Evolutionary conservation across 1,140 invertebrate genomes (phyloP), one percentile per base, ranked within the genome.

Genomic region (Onthophagus taurus): DNA sequence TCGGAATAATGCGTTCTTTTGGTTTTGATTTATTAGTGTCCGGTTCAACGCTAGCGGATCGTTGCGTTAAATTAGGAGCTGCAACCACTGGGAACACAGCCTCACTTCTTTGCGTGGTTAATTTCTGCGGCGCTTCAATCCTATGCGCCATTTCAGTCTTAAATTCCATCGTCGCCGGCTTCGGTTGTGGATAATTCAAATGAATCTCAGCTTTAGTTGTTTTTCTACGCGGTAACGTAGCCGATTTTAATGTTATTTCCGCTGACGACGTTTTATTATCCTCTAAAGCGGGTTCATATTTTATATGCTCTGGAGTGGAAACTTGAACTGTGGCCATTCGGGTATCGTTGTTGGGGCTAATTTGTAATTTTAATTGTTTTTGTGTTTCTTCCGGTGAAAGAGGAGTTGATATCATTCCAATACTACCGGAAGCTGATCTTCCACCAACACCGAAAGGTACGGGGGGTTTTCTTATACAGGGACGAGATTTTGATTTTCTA

Each of bases 171-270:
- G 59, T 66, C 42, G 68, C 61, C 13, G 68, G 65, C 48, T 70
- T 71, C 2, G 63, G 51, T 2, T 65, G 55, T 0, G 74, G 66
- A 43, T 63, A 65, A 31, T 73, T 68, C 44, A 81, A 54, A 41
- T 74, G 73, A 19, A 81, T 78, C 58, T 81, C 76, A 2, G 77
- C 72, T 59, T 80, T 80, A 20, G 74, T 74, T 9, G 75, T 78
- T 44, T 76, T 72, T 7, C 73, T 72, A 45, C 78, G 70, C 3
- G 78, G 77, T 41, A 80, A 60, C 0, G 78, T 80, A 2, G 78
- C 77, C 37, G 76, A 80, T 52, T 81, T 80, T 7, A 80, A 54
- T 2, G 73, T 77, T 26, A 81, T 78, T 44, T 79, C 76, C 44
- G 78, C 74, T 2, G 63, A 67, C 8, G 69, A 71, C 9, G 64